A percentile compares a stretch with the other conserved stretches of the same genome.
phyloP scores from a whole-genome alignment of 1,140 invertebrate genomes.

The Goniozus legneri region DNA sequence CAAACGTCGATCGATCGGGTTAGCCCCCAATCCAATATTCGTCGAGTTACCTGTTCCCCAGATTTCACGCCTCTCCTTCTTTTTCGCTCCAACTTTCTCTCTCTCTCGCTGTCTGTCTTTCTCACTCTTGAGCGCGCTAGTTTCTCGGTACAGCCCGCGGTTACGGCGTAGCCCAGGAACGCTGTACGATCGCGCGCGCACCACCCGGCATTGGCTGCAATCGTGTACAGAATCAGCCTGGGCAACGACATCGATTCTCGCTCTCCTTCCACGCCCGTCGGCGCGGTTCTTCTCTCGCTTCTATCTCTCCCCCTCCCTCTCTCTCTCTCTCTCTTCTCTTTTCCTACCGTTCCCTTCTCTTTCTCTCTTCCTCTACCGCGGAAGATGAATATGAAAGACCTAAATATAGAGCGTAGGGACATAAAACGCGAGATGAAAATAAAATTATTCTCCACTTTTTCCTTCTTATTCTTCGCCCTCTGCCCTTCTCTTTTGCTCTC shows the following conservation, averaged over 20 bases:
- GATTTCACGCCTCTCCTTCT: neutral
- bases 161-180: neutral
- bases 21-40: too few relatives aligned
- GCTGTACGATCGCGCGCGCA: neutral
- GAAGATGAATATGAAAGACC: too few relatives aligned
- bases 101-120: too few relatives aligned
- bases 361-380: neutral
- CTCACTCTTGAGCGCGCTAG: too few relatives aligned
- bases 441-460: too few relatives aligned
- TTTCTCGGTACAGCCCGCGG: neutral
- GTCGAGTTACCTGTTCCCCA: too few relatives aligned
- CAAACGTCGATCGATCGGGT: too few relatives aligned
- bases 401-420: too few relatives aligned
- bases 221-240: neutral
- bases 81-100: neutral
- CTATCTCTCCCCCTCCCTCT: neutral
- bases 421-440: too few relatives aligned
- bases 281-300: slow-evolving; percentile 6
- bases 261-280: neutral
- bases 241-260: too few relatives aligned
- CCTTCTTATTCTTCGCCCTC: neutral
- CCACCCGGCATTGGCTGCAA: neutral
- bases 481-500: neutral
- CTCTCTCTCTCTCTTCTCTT: neutral
- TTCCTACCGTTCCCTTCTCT: neutral